A percentile compares a stretch with the other conserved stretches of the same genome.
These are phyloP conservation scores for Athene noctua DNA, from an alignment of 2,113 vertebrate genomes.

Conservation along the genomic window DNA sequence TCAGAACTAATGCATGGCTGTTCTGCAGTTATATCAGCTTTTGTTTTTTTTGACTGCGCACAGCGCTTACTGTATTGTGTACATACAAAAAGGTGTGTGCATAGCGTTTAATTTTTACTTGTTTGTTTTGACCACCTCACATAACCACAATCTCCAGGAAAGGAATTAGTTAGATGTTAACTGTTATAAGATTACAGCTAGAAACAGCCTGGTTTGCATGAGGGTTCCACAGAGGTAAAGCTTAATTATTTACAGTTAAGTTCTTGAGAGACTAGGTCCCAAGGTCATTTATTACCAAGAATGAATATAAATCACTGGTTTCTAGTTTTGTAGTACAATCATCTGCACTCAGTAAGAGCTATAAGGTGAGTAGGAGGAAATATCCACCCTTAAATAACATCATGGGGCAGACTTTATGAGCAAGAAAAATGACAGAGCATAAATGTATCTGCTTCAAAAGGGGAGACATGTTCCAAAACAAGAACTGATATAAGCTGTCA, in stretches of 20 bases:
- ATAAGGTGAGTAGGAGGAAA: not conserved
- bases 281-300: constrained; percentile 41
- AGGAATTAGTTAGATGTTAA: not conserved
- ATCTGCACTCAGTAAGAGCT: not conserved
- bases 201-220: not conserved
- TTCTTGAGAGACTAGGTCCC: not conserved
- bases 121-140: not conserved
- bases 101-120: not conserved
- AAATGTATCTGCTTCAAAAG: not conserved
- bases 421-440: not conserved
- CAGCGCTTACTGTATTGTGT: not conserved
- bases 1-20: not conserved
- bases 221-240: not conserved
- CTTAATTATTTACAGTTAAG: constrained; percentile 64
- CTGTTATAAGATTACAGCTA: not conserved
- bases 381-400: not conserved
- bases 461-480: not conserved
- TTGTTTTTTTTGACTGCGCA: not conserved
- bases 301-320: not conserved
- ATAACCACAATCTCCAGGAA: not conserved
- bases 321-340: not conserved
- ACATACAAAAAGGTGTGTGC: not conserved
- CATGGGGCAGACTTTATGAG: not conserved
- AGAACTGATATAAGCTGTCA: not conserved
- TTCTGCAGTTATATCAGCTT: not conserved